Conservation (phyloP, 2,797 vertebrate species). For the Decapterus maruadsi region DNA sequence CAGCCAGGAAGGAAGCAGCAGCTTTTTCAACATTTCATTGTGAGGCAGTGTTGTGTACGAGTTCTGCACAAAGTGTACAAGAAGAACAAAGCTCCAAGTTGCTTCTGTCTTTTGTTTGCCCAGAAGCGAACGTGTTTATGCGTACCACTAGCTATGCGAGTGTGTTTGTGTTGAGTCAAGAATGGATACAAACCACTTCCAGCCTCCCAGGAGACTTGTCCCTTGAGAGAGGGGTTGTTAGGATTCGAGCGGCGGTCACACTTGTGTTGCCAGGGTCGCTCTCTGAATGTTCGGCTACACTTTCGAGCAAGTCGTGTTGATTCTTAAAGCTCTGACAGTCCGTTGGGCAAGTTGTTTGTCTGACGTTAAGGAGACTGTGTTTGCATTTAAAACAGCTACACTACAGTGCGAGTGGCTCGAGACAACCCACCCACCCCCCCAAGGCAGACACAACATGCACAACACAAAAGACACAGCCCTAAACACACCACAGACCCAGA, state of each 20-base stretch:
- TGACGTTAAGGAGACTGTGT: constrained; percentile 22
- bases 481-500: constrained; percentile 59
- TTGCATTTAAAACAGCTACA: constrained; percentile 41
- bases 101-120: neutral
- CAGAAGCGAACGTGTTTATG: constrained; percentile 5
- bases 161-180: constrained; percentile 48
- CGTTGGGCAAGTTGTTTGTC: constrained; percentile 36
- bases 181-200: constrained; percentile 58
- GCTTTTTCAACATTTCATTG: constrained; percentile 57
- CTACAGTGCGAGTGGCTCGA: constrained; percentile 53
- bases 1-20: constrained; percentile 81
- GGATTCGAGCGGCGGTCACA: constrained; percentile 73
- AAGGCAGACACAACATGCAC: constrained; percentile 64
- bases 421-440: constrained; percentile 22
- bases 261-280: constrained; percentile 76
- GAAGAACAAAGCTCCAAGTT: constrained; percentile 9
- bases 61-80: constrained; percentile 21
- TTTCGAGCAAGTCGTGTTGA: constrained; percentile 38
- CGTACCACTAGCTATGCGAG: constrained; percentile 1
- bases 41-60: constrained; percentile 37
- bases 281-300: constrained; percentile 34
- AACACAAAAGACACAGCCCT: constrained; percentile 67
- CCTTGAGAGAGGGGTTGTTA: constrained; percentile 72
- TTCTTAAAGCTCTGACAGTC: constrained; percentile 43
- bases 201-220: constrained; percentile 75